phyloP scores from a whole-genome alignment of 2,888 invertebrate genomes.

The Catocala sponsa region DNA sequence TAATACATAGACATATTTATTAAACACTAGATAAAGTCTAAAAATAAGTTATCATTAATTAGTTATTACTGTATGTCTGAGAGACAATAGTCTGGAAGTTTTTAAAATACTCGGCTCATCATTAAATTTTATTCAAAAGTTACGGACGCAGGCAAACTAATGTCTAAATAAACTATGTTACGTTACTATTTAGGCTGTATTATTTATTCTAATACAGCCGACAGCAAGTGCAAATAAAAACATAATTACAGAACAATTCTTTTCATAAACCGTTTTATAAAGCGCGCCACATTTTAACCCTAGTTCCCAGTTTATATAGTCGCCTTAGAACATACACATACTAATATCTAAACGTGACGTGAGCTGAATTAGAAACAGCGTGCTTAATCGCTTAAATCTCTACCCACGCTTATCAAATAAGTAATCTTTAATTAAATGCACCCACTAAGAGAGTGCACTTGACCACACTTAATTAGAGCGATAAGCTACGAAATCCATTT shows the following conservation, averaged over 20 bases:
- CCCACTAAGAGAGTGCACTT: slow-evolving; percentile 19
- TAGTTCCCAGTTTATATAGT: slow-evolving; percentile 22
- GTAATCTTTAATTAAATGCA: slow-evolving; percentile 43
- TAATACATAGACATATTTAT: too few relatives aligned
- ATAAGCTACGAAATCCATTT: slow-evolving; percentile 20
- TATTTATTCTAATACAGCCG: too few relatives aligned
- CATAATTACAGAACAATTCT: not conserved
- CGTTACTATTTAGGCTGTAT: too few relatives aligned
- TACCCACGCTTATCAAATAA: slow-evolving; percentile 26
- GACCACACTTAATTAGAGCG: slow-evolving; percentile 31
- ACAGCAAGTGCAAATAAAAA: not conserved
- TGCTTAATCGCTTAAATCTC: slow-evolving; percentile 32
- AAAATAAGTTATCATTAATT: too few relatives aligned
- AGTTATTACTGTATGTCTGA: too few relatives aligned
- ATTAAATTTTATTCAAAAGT: too few relatives aligned
- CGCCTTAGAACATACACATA: slow-evolving; percentile 27
- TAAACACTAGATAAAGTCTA: too few relatives aligned
- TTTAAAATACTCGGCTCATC: too few relatives aligned
- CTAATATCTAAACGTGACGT: slow-evolving; percentile 48
- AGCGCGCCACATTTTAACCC: slow-evolving; percentile 6
- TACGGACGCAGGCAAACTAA: too few relatives aligned
- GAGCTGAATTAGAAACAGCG: slow-evolving; percentile 43
- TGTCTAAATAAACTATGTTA: too few relatives aligned
- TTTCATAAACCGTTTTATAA: not conserved
- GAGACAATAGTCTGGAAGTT: too few relatives aligned